phyloP scores from a whole-genome alignment of 2,888 invertebrate genomes.

The Drosophila infuscata region DNA sequence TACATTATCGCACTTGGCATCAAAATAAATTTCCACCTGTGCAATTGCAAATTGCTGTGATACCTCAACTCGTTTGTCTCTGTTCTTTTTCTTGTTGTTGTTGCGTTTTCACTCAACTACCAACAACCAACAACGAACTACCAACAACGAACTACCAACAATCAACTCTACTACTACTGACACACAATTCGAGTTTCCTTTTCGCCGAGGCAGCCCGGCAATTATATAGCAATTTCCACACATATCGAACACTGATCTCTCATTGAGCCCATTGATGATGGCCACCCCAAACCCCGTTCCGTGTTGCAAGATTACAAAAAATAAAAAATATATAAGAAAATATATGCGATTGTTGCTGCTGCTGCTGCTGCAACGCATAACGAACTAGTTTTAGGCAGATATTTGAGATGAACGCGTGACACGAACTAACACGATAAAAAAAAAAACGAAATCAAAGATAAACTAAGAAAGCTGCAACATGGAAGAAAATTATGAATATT shows the following conservation, averaged over 20 bases:
- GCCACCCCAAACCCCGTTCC: slow-evolving; percentile 3
- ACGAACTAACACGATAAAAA: background rate
- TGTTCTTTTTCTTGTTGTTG: background rate
- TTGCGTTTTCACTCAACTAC: slow-evolving; percentile 45
- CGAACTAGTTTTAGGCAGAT: slow-evolving; percentile 32
- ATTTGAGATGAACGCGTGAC: slow-evolving; percentile 3
- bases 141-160: background rate
- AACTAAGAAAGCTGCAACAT: background rate
- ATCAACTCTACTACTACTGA: slow-evolving; percentile 38
- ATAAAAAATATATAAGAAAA: background rate
- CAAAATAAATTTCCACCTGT: slow-evolving; percentile 82
- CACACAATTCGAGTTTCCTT: slow-evolving; percentile 68
- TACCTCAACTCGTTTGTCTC: slow-evolving; percentile 43
- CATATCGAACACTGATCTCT: slow-evolving; percentile 78
- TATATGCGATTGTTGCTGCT: background rate
- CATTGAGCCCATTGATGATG: slow-evolving; percentile 47
- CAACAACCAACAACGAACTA: slow-evolving; percentile 1
- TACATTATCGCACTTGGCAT: slow-evolving; percentile 79
- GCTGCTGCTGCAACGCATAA: slow-evolving; percentile 5
- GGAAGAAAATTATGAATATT: background rate
- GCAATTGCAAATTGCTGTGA: slow-evolving; percentile 81
- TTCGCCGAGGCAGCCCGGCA: slow-evolving; percentile 58
- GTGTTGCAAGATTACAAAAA: slow-evolving; percentile 55
- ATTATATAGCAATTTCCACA: slow-evolving; percentile 80
- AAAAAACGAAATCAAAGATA: too few species aligned